Evolutionary conservation across 2,888 invertebrate species (phyloP), one percentile per base, ranked within the genome.

Genomic region (Papilio protenor): DNA sequence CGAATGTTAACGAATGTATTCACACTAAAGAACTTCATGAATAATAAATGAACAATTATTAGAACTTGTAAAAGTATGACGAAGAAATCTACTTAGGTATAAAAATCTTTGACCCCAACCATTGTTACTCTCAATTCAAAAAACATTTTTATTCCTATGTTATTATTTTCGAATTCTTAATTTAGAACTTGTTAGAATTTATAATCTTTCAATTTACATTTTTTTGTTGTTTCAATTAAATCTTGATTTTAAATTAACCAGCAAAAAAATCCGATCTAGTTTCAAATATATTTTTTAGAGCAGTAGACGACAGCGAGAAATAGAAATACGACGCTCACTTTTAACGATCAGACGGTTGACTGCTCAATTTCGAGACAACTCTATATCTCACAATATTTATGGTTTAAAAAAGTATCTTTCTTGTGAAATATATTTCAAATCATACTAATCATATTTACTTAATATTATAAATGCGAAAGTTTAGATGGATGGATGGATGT

Each of bases 1-100:
- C 49, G 71, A 49, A 71, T 71, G 71, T 71, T 71, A 71, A 71
- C 71, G 71, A 71, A 71, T 71, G 49, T 47, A 71, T 49, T 70
- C 47, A 49, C 27, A 47, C 71, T 71, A 52, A 71, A 71, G 23
- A 18, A 71, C 47, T 71, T 18, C 16, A 27, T 71, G 23, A 27
- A 52, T 52, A 49, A 27, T 71, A 18, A 71, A 71, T 52, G 21
- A 23, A 14, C 11, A 47, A 69, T n/a, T 16, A 12, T 12, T n/a
- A 45, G 1, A 16, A 16, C 4, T 61, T 27, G 21, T 27, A 40
- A 40, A 8, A 8, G n/a, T 40, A 40, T 40, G 33, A 59, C n/a
- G n/a, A 52, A 52, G 12, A 52, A 52, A n/a, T 55, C 55, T n/a
- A n/a, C 6, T 33, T 33, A 33, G 8, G 40, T 40, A 33, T 33